These are phyloP conservation scores for Crotalus helleri DNA, from an alignment of 2,113 vertebrate genomes.

Conservation along the genomic window DNA sequence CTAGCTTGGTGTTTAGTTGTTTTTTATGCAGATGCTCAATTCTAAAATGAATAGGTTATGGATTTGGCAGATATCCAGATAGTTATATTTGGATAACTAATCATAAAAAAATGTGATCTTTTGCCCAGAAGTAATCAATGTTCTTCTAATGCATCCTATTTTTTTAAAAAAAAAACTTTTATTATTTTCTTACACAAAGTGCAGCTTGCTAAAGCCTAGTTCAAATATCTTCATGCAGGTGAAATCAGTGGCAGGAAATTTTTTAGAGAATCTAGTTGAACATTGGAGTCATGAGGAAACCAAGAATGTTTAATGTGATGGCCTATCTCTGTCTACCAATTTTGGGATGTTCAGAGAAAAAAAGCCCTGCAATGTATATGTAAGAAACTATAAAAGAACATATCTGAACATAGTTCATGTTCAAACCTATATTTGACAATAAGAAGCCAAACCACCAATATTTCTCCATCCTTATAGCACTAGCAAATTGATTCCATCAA, in stretches of 20 bases:
- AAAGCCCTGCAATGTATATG: too few relatives aligned
- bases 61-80: conserved; percentile 8
- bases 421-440: too few relatives aligned
- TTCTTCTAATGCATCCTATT: not conserved
- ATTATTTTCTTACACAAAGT: not conserved
- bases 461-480: too few relatives aligned
- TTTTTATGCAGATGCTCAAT: conserved; percentile 19
- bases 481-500: too few relatives aligned
- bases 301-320: too few relatives aligned
- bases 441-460: too few relatives aligned
- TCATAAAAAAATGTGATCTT: not conserved
- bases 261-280: too few relatives aligned
- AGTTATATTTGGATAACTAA: not conserved
- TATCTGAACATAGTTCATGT: too few relatives aligned
- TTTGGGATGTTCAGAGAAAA: too few relatives aligned
- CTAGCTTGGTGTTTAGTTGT: conserved; percentile 28
- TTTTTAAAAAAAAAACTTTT: not conserved
- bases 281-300: too few relatives aligned
- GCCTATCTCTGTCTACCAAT: too few relatives aligned
- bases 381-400: too few relatives aligned
- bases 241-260: not conserved
- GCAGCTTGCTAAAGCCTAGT: not conserved
- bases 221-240: not conserved
- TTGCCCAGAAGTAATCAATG: not conserved
- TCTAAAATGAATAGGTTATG: conserved; percentile 3